Evolutionary conservation across 2,888 invertebrate genomes (phyloP), one percentile per base, ranked within the genome.

Genomic region (Proisotoma minuta): DNA sequence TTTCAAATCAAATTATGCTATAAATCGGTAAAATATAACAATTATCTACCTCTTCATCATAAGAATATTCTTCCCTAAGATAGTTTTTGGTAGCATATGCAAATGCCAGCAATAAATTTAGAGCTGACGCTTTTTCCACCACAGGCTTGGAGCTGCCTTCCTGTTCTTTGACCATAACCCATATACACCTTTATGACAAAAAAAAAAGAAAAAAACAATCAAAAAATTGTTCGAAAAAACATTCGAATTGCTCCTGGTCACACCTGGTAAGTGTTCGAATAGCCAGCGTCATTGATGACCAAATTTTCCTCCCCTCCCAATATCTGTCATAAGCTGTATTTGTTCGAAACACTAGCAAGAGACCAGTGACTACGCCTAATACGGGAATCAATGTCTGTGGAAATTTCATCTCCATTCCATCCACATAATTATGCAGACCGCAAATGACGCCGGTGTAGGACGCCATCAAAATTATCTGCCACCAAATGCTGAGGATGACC

Each of bases 291-390:
- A 59, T 54, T 12, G 59, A 20, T 1, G 43, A 43, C 54, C 58
- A 62, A 3, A 59, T 43, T 54, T 58, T 66, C 1, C 69, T 50
- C 1, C 71, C 71, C 63, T 71, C 69, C 68, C 69, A 70, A 28
- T 69, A 71, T 22, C 68, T 57, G 62, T 73, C 73, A 53, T 71
- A 73, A 1, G 71, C 71, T 12, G 73, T 73, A 49, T 73, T 73
- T n/a, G 72, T 72, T 18, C 70, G 53, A 40, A 72, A 72, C 20
- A 72, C 72, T 2, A 72, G 48, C 0, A 72, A 63, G n/a, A 72
- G 40, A 5, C 72, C 72, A 1, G 70, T 70, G 10, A 72, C 72
- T 47, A 70, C 69, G 12, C 64, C 23, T n/a, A 64, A 61, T 23
- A 56, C 64, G 2, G 60, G 50, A 2, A 64, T 27, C n/a, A n/a